phyloP scores from a whole-genome alignment of 2,113 vertebrate species.

The Strix aluco region DNA sequence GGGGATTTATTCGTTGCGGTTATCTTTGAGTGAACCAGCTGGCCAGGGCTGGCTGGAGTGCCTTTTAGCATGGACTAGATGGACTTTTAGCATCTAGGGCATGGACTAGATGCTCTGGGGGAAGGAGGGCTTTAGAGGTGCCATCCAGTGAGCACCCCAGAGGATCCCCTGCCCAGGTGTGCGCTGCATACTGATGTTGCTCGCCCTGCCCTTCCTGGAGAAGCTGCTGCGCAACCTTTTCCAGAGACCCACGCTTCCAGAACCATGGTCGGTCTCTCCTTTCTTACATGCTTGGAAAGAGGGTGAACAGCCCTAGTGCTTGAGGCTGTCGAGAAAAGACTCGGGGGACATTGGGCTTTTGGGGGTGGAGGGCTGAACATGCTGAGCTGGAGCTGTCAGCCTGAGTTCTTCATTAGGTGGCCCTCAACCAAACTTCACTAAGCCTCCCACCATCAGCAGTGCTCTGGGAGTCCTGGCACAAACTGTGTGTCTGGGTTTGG shows the following conservation, averaged over 20 bases:
- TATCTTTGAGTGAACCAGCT: background rate
- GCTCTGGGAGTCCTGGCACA: background rate
- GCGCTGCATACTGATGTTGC: background rate
- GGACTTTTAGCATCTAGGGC: no score
- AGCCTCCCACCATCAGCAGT: background rate
- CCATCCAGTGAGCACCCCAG: background rate
- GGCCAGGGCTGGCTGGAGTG: background rate
- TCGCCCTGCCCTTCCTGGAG: background rate
- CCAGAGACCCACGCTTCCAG: background rate
- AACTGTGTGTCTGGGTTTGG: background rate
- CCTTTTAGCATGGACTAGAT: background rate
- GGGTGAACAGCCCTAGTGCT: background rate
- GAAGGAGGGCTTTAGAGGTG: background rate
- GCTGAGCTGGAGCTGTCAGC: background rate
- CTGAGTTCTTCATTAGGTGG: background rate
- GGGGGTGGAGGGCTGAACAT: background rate
- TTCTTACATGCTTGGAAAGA: background rate
- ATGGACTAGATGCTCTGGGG: background rate
- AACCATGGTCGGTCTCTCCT: background rate
- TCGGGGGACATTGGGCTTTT: rapidly evolving
- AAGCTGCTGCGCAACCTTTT: background rate
- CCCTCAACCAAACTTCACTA: background rate
- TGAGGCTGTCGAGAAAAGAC: background rate
- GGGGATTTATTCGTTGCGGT: background rate
- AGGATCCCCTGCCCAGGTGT: background rate